These are phyloP conservation scores for Trichopoda pennipes DNA, from an alignment of 2,888 invertebrate species.

Conservation along the genomic window DNA sequence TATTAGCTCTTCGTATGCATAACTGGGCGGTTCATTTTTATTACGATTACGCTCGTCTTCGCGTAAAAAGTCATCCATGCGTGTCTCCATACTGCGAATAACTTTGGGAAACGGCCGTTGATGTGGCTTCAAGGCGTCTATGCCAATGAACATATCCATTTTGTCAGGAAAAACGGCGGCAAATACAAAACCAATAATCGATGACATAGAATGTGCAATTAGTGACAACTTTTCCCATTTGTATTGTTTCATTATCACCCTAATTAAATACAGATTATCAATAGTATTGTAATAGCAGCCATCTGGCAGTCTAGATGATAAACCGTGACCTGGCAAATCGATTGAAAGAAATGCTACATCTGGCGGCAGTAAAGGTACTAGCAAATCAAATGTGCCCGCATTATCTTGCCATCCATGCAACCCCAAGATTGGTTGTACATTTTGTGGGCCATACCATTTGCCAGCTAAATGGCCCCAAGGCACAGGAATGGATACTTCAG, in stretches of 20 bases:
- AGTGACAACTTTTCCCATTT: slow-evolving; percentile 87
- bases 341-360: slow-evolving; percentile 83
- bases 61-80: slow-evolving; percentile 81
- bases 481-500: slow-evolving; percentile 86
- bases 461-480: slow-evolving; percentile 87
- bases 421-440: slow-evolving; percentile 85
- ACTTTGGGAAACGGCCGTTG: slow-evolving; percentile 75
- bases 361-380: slow-evolving; percentile 84
- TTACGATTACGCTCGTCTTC: slow-evolving; percentile 80
- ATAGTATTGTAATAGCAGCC: slow-evolving; percentile 82
- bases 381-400: slow-evolving; percentile 87
- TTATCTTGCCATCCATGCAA: slow-evolving; percentile 92
- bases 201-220: slow-evolving; percentile 87
- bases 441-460: slow-evolving; percentile 86
- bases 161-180: slow-evolving; percentile 83
- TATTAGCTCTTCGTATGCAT: slow-evolving; percentile 84
- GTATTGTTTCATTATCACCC: slow-evolving; percentile 84
- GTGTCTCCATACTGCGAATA: slow-evolving; percentile 78
- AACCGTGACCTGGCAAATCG: slow-evolving; percentile 88
- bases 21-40: slow-evolving; percentile 83
- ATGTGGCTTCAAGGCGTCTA: slow-evolving; percentile 79
- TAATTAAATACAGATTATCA: slow-evolving; percentile 82
- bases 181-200: slow-evolving; percentile 84
- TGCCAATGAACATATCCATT: slow-evolving; percentile 78
- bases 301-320: slow-evolving; percentile 85